Evolutionary conservation across 2,113 vertebrate species (phyloP), one percentile per base, ranked within the genome.

Genomic region (Catharus minimus): DNA sequence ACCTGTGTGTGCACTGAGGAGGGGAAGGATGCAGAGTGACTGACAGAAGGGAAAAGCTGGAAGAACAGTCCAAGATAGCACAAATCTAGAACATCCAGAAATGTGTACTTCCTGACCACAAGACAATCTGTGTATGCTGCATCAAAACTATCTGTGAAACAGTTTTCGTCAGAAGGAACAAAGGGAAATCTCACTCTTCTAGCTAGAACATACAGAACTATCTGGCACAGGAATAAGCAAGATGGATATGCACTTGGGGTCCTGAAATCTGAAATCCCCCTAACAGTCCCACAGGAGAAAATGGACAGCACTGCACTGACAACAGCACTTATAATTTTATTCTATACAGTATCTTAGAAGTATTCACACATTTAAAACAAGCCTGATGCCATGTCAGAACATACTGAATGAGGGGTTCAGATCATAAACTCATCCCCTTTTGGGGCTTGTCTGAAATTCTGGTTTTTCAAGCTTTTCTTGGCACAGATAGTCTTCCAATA

Each of bases 381-480:
- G 38, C 14, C 15, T 61, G 28, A 65, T 24, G 11, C 18, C 64
- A 8, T 7, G 16, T n/a, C 32, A 39, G 53, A 64, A 56, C 65
- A 36, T 2, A 2, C 6, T 26, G 57, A 72, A 53, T 2, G 1
- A 81, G 7, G 32, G 49, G 44, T 55, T 91, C 41, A 22, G 22
- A 58, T 78, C 30, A 23, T 38, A 68, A 78, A 75, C 26, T 72
- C 53, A 18, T 2, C 38, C 3, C 47, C n/a, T 43, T 82, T 79
- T 33, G 15, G 53, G 33, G 23, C 32, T 65, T 27, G 5, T 47
- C 71, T 81, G 61, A 90, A 58, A 43, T 84, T 90, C 86, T 82
- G 81, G 4, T 87, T 86, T 84, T 90, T 72, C 62, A 62, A 47
- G 90, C 33, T 86, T 76, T 85, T 82, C 62, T 87, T 87, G 91